Base-by-base conservation (phyloP, 2,113 vertebrate genomes). In the Stercorarius parasiticus region DNA sequence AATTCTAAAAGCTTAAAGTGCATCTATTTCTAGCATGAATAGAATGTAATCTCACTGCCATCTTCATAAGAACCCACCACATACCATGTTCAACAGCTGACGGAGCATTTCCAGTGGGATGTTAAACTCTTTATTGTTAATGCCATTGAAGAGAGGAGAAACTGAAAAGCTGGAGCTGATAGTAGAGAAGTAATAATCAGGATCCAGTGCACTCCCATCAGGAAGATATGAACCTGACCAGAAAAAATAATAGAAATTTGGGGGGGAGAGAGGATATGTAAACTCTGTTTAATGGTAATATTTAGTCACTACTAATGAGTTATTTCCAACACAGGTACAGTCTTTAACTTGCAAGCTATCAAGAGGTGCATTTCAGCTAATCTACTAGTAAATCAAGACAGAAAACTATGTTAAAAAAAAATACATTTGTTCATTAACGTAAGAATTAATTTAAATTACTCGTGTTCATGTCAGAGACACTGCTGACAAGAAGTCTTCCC, bases 151-250 rank as follows among this genome's bases (percentile, higher is more conserved):
- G n/a, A 99, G 98, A 38, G 99, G 99, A 59, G 99, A 99, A 71
- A 99, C 98, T 6, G 99, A 99, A 96, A 99, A 99, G 96, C 99
- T 99, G 95, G 99, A 99, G 91, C 99, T 99, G 97, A 99, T 98
- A 10, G 99, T 99, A 40, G 98, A 98, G 94, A 99, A 99, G 94
- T 99, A 99, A 98, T 99, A 99, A 82, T 99, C 98, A 1, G 99
- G 99, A 87, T 99, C 99, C 61, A 99, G 70, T 6, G 98, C 55
- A 42, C 98, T 98, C 53, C 98, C 99, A 55, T 99, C 99, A 18
- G 99, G 98, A 61, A 99, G 95, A 96, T 99, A 99, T 2, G 99
- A 98, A 45, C 98, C 99, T 99, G 76, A 59, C 26, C n/a, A 79
- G 38, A 83, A 85, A 38, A 92, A 58, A 74, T 1, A 43, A 53